phyloP scores from a whole-genome alignment of 2,888 invertebrate species.

The Drosophila mercatorum region DNA sequence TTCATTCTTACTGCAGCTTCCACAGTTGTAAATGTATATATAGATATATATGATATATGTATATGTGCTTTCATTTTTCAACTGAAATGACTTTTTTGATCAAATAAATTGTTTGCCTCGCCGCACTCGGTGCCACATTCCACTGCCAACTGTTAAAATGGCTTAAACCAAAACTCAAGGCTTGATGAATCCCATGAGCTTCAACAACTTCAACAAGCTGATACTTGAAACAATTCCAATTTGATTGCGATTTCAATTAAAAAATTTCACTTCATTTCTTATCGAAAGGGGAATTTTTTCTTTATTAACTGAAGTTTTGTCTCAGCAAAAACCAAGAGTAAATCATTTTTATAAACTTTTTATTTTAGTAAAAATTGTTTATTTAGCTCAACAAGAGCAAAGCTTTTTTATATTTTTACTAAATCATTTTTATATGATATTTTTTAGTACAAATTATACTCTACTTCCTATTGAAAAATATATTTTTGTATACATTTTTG shows the following conservation, averaged over 20 bases:
- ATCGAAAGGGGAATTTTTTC: not conserved
- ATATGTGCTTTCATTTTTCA: not conserved
- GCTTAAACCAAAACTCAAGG: constrained; percentile 14
- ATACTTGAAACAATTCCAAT: constrained; percentile 4
- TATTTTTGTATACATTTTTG: too few relatives aligned
- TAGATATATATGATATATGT: too few relatives aligned
- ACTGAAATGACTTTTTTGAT: constrained; percentile 62
- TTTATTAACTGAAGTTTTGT: not conserved
- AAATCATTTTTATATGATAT: not conserved
- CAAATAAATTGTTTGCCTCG: constrained; percentile 35
- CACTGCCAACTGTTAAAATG: constrained; percentile 27
- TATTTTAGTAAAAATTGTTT: too few relatives aligned
- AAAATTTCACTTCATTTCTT: not conserved
- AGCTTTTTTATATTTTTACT: too few relatives aligned
- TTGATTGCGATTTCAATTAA: constrained; percentile 11
- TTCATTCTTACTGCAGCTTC: constrained; percentile 17
- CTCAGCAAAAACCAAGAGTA: too few relatives aligned
- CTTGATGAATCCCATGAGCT: constrained; percentile 18
- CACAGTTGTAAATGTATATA: not conserved
- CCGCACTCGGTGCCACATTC: constrained; percentile 35
- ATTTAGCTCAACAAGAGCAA: too few relatives aligned
- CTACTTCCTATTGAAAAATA: too few relatives aligned
- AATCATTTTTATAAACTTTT: too few relatives aligned
- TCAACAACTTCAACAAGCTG: constrained; percentile 8
- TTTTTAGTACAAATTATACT: too few relatives aligned